Evolutionary conservation across 2,113 vertebrate species (phyloP), one percentile per base, ranked within the genome.

Genomic region (Megaptera novaeangliae): DNA sequence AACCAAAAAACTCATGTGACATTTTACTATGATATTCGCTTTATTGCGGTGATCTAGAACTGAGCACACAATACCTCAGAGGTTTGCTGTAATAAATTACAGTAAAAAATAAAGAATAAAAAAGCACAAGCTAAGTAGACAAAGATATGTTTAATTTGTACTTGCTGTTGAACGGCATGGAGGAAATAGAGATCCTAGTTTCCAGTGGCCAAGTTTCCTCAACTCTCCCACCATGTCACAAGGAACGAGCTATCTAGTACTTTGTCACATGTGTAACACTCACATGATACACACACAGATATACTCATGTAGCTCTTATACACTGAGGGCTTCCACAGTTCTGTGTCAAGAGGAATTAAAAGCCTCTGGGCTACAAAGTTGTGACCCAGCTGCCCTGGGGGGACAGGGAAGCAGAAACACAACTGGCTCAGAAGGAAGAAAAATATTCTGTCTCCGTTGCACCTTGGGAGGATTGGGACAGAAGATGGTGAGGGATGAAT

Each of bases 241-340:
- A 77, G 52, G 82, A 61, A 36, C 0, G 2, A 72, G 63, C 46
- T 17, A 31, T 57, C 49, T 29, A 15, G 46, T 49, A 36, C 27
- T 87, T 66, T 34, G 1, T 72, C 49, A 18, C 11, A 21, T 7
- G 31, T 5, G 13, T 4, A 44, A 39, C 3, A 12, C 23, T 44
- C 64, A 21, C 15, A 1, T 0, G 1, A 31, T 46, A 39, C 31
- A n/a, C 41, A 14, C 44, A 0, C 3, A 13, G 9, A 44, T 12
- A 46, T 21, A 41, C 31, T 64, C 49, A 55, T 12, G 18, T 1
- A 31, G 11, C 29, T n/a, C 39, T 23, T 20, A 34, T 61, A 29
- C 0, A 20, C 39, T 4, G 23, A 68, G 39, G 49, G n/a, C 10
- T 44, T 77, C 69, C 31, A 31, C 8, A 25, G 34, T 41, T 31